Evolutionary conservation across 2,888 invertebrate species (phyloP), one percentile per base, ranked within the genome.

Genomic region (Papilio gigon): DNA sequence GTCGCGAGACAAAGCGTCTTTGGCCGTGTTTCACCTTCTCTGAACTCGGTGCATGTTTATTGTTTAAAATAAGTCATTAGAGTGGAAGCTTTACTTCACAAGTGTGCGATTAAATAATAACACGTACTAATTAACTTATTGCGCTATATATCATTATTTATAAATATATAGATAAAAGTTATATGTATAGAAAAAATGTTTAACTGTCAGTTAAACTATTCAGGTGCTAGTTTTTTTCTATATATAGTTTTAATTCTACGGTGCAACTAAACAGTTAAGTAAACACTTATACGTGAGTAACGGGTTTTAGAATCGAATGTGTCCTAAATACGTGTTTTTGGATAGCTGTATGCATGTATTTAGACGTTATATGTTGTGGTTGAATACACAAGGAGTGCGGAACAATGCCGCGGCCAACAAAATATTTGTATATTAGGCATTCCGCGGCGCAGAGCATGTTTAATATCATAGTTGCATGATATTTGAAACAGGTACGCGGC

Each of bases 401-500:
- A 59, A 60, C 60, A 60, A 67, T 60, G n/a, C 14, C 47, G 37
- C 35, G 17, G n/a, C 20, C 25, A 37, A 62, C 40, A 40, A 56
- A 67, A 67, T 67, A 67, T 67, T 67, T 40, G 27, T 40, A 62
- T 62, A 61, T 67, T 61, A 61, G 40, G 61, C 67, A 67, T 67
- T 53, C 67, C 53, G 61, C 40, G 30, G 25, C 27, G 12, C 61
- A n/a, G 50, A 53, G 61, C 40, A 53, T 42, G 61, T 61, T 67
- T 61, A 53, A 67, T 67, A 61, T 56, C 67, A 62, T 62, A 22
- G 53, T 61, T 33, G 67, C 33, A 62, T 62, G 61, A 62, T 67
- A 61, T 67, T 61, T 67, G 40, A 42, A 67, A 42, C 53, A 62
- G 40, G 53, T 61, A 53, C 53, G 53, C 40, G 56, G 35, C 62